Percentiles rank a stretch among this genome's conserved stretches.
These are phyloP conservation scores for Drosophila cyrtoloma DNA, from an alignment of 2,888 invertebrate genomes.

Conservation along the genomic window DNA sequence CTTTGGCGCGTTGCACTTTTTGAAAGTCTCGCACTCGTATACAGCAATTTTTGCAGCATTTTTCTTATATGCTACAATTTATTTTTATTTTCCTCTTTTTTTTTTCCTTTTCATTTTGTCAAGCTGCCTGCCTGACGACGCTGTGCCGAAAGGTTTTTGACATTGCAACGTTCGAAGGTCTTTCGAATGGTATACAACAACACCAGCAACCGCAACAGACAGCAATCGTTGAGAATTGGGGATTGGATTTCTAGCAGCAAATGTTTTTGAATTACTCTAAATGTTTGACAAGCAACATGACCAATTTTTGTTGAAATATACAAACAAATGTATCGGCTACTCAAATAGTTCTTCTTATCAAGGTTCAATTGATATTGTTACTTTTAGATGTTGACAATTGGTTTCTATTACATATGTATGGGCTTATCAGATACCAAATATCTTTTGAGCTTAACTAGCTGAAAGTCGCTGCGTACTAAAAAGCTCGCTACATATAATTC, in stretches of 20 bases:
- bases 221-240: background rate
- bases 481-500: slow-evolving; percentile 21
- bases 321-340: background rate
- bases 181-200: slow-evolving; percentile 44
- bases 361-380: background rate
- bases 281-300: background rate
- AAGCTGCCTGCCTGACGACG: slow-evolving; percentile 49
- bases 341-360: background rate
- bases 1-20: slow-evolving; percentile 61
- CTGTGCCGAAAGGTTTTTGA: slow-evolving; percentile 64
- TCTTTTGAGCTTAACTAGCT: background rate
- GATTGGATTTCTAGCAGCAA: slow-evolving; percentile 7
- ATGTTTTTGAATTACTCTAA: background rate
- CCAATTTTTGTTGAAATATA: background rate
- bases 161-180: slow-evolving; percentile 64
- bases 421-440: background rate
- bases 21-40: slow-evolving; percentile 44
- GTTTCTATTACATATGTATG: background rate
- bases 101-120: slow-evolving; percentile 45
- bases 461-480: background rate
- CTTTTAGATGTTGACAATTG: background rate
- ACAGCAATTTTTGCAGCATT: slow-evolving; percentile 59
- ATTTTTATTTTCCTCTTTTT: slow-evolving; percentile 41
- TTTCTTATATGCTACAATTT: slow-evolving; percentile 63
- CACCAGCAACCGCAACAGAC: slow-evolving; percentile 3